Evolutionary conservation across 2,797 vertebrate genomes (phyloP).

Genomic region (Sorex maritimensis): DNA sequence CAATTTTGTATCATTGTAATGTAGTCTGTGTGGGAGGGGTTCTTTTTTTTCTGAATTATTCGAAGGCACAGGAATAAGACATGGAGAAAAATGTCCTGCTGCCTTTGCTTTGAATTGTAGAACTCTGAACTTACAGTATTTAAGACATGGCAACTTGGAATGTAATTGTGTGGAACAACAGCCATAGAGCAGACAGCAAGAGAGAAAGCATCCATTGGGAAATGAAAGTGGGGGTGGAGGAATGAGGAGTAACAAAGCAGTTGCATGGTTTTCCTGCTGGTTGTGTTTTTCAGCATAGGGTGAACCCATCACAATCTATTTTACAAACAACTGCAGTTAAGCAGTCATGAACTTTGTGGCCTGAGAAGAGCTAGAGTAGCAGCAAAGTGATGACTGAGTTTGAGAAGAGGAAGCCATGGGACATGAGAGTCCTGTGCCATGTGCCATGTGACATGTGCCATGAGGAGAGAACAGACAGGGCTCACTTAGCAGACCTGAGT

Average conservation of each 20-base stretch:
- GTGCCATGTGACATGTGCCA: too few species aligned
- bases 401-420: neutral
- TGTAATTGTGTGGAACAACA: neutral
- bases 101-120: conserved; percentile 38
- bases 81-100: conserved; percentile 6
- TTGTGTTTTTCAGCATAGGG: neutral
- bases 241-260: neutral
- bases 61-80: neutral
- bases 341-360: neutral
- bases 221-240: conserved; percentile 11
- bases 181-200: neutral
- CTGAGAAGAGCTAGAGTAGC: neutral
- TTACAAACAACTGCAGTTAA: neutral
- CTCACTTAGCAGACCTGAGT: neutral
- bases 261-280: neutral
- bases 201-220: neutral
- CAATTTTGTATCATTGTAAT: neutral
- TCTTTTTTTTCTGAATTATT: conserved; percentile 46
- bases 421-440: neutral
- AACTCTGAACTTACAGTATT: neutral
- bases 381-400: neutral
- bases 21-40: neutral
- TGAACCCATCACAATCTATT: conserved; percentile 3
- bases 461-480: neutral
- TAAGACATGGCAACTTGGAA: neutral